Evolutionary conservation across 2,888 invertebrate genomes (phyloP), one percentile per base, ranked within the genome.

Genomic region (Troides aeacus): DNA sequence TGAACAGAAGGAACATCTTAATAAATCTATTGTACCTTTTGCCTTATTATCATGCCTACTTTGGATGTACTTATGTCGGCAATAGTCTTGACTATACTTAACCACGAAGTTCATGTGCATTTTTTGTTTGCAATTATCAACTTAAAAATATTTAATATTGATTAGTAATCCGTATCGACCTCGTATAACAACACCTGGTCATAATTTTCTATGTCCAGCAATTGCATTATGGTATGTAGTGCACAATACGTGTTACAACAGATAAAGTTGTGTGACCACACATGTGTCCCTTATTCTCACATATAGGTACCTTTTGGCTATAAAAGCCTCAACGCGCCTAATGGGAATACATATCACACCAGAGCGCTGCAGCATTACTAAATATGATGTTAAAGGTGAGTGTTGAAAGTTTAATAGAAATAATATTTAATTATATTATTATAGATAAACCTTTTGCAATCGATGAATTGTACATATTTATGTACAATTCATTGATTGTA

Each of bases 381-480:
- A 86, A 78, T 74, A 91, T 89, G 88, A 77, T 89, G 78, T 66
- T 85, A 72, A 89, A 90, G 87, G 92, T 91, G 79, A 90, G 89
- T 84, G 71, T 15, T 68, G 53, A 58, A 24, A 17, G 42, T 65
- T 30, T 18, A 4, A 53, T 53, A 53, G n/a, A 53, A 53, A 17
- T 53, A 53, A 17, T 17, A 2, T n/a, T 62, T 39, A 39, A 39
- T 39, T 39, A 39, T 39, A 10, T 39, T 10, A 10, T 39, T 39
- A 39, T 39, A 39, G 39, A 39, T 39, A 10, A 7, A 39, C 8
- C 10, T 39, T 39, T 39, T 8, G 1, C 30, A 30, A 30, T 30
- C 30, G 5, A 30, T 30, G 30, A 30, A 30, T 5, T 30, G 30
- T 30, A 30, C 30, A 4, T 30, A 30, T 30, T 30, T 30, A 30